Percentiles rank a stretch among this genome's conserved stretches.
Evolutionary conservation across 2,797 vertebrate genomes (phyloP).

Genomic region (Neosilurus mollespiculum): DNA sequence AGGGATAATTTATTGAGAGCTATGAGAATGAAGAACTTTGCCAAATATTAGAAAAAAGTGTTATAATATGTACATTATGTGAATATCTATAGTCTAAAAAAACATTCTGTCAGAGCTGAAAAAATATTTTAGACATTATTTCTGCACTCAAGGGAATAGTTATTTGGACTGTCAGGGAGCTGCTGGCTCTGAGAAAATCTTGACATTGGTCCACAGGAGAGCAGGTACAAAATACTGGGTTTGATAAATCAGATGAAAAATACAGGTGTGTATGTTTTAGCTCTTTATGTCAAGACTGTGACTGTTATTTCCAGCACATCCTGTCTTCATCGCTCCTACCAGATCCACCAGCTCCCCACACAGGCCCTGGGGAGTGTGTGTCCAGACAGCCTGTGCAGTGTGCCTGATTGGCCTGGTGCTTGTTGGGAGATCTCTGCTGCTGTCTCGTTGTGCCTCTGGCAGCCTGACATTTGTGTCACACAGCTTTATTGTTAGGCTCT

Average conservation of each 20-base stretch:
- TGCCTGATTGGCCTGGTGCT: slow-evolving; percentile 34
- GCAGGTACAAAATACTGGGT: slow-evolving; percentile 1
- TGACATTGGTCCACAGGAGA: background rate
- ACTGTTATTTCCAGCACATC: slow-evolving; percentile 5
- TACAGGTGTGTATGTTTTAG: background rate
- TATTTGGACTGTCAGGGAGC: background rate
- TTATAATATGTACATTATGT: background rate
- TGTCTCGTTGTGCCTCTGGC: slow-evolving; percentile 36
- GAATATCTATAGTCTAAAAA: background rate
- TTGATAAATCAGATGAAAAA: slow-evolving; percentile 11
- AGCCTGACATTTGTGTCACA: slow-evolving; percentile 39
- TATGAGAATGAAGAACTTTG: background rate
- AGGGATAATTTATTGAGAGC: background rate
- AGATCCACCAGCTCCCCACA: slow-evolving; percentile 12
- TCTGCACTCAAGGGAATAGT: background rate
- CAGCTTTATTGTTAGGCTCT: slow-evolving; percentile 31
- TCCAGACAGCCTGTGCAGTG: slow-evolving; percentile 22
- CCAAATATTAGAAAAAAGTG: background rate
- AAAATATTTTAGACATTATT: background rate
- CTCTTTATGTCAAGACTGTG: slow-evolving; percentile 30
- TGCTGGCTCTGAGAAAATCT: background rate
- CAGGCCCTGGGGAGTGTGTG: slow-evolving; percentile 19
- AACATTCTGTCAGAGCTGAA: background rate
- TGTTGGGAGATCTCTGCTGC: slow-evolving; percentile 27
- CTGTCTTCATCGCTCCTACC: slow-evolving; percentile 3